These are phyloP conservation scores for Notarius quadriscutis DNA, from an alignment of 2,113 vertebrate species.

Conservation along the genomic window DNA sequence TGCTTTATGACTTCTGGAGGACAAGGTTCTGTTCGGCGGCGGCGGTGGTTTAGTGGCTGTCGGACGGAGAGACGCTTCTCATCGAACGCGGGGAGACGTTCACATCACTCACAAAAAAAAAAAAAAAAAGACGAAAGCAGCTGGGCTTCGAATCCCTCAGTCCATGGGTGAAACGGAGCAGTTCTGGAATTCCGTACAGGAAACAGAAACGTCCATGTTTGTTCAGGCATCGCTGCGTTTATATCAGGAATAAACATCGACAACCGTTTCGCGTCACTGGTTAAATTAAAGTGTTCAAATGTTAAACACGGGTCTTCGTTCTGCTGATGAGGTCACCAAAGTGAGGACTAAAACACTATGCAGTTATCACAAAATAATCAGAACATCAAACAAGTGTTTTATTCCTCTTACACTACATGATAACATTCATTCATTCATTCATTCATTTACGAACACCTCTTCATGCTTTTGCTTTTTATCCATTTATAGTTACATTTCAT, in stretches of 20 bases:
- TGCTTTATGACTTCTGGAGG: conserved; percentile 17
- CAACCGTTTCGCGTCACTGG: neutral
- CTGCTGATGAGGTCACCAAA: neutral
- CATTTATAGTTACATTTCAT: neutral
- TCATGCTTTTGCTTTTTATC: neutral
- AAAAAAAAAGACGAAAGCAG: neutral
- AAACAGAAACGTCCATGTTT: neutral
- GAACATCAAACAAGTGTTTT: neutral
- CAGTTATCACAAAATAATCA: neutral
- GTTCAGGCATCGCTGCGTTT: neutral
- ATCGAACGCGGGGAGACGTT: neutral
- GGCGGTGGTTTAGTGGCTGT: neutral
- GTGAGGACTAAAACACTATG: neutral
- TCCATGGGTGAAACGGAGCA: neutral
- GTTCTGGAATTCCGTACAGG: neutral
- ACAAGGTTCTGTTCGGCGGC: neutral
- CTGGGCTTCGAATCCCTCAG: neutral
- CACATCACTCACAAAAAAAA: neutral
- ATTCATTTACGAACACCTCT: neutral
- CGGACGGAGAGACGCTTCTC: neutral
- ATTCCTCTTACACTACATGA: neutral
- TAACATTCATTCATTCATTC: too few relatives aligned
- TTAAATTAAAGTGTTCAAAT: neutral
- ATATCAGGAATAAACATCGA: neutral
- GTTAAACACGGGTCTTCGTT: neutral